These are phyloP conservation scores for Mycogona germanica DNA, from an alignment of 2,888 invertebrate species.

Conservation along the genomic window DNA sequence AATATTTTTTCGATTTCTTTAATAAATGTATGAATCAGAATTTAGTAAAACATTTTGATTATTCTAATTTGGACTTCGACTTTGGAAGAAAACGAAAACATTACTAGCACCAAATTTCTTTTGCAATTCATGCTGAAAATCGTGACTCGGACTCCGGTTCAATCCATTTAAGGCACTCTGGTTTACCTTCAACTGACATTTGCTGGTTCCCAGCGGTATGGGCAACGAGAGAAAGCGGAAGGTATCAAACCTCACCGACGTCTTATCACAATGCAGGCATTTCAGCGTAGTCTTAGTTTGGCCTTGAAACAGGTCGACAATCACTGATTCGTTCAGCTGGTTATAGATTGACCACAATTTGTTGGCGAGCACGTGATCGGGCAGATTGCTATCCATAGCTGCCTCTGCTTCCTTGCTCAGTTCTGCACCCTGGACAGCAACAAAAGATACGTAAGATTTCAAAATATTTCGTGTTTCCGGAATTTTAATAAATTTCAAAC, in stretches of 20 bases:
- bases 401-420: conserved; percentile 7
- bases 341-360: conserved; percentile 61
- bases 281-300: conserved; percentile 68
- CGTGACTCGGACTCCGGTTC: too few relatives aligned
- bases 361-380: conserved; percentile 34
- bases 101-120: not conserved
- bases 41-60: too few relatives aligned
- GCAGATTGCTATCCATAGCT: conserved; percentile 23
- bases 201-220: conserved; percentile 46
- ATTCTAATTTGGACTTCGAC: too few relatives aligned
- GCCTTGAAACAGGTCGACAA: conserved; percentile 70
- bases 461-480: too few relatives aligned
- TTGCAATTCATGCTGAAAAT: too few relatives aligned
- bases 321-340: conserved; percentile 53
- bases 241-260: conserved; percentile 72
- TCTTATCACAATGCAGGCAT: conserved; percentile 57
- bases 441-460: too few relatives aligned
- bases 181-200: conserved; percentile 50
- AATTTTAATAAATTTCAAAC: too few relatives aligned
- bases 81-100: too few relatives aligned
- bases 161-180: conserved; percentile 13
- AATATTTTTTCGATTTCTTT: too few relatives aligned
- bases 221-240: conserved; percentile 77
- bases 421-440: too few relatives aligned
- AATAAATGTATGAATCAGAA: too few relatives aligned